Percentiles rank a stretch among this genome's conserved stretches.
Conservation (phyloP, 2,113 vertebrate species). For the Mobula birostris region DNA sequence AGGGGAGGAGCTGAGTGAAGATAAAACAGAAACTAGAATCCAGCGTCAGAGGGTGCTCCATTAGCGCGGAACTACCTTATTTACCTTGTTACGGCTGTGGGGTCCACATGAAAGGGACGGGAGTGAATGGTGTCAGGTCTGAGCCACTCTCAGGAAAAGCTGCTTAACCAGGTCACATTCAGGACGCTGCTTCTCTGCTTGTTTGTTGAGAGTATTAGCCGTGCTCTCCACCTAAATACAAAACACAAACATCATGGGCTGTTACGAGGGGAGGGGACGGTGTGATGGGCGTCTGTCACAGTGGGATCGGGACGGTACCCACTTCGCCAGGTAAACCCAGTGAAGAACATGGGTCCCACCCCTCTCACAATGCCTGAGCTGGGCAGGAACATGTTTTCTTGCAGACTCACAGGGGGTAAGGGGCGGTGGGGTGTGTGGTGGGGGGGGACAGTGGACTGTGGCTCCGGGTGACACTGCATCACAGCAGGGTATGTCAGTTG, state of each 20-base stretch:
- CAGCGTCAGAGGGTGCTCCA: neutral
- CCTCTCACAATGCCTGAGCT: too few species aligned
- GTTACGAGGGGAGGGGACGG: neutral
- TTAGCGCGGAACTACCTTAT: neutral
- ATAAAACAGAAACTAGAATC: constrained; percentile 1
- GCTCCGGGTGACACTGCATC: too few species aligned
- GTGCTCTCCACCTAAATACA: constrained; percentile 25
- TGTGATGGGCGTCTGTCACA: neutral
- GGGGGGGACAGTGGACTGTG: too few species aligned
- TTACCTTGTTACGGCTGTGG: constrained; percentile 1
- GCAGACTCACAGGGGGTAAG: too few species aligned
- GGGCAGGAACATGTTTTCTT: too few species aligned
- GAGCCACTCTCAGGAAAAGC: neutral
- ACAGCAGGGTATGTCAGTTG: too few species aligned
- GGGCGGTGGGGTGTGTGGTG: too few species aligned
- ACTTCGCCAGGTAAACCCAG: too few species aligned
- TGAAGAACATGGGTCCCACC: too few species aligned
- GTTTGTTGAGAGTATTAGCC: constrained; percentile 22
- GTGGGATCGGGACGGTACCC: too few species aligned
- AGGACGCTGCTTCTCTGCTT: constrained; percentile 7
- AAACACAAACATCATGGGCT: neutral
- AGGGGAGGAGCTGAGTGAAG: neutral
- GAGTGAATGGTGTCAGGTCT: neutral
- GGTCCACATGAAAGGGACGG: neutral
- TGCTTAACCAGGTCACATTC: constrained; percentile 17